phyloP scores from a whole-genome alignment of 1,140 invertebrate genomes.

The Bursaphelenchus mucronatus region DNA sequence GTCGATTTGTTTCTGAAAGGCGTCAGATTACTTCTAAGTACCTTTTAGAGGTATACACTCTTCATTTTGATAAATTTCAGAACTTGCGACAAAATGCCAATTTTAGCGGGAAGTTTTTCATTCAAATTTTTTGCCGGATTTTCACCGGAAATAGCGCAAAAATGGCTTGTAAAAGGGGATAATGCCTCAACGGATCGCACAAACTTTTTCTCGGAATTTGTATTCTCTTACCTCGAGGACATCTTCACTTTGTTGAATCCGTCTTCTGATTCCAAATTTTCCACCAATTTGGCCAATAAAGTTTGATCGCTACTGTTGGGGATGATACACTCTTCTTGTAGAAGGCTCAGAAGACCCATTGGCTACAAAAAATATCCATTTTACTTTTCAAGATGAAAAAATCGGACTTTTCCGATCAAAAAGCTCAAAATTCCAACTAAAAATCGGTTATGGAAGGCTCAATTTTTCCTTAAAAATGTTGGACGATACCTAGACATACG shows the following conservation, averaged over 20 bases:
- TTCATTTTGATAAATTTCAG: too few species aligned
- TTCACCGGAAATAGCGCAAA: too few species aligned
- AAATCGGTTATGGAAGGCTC: constrained; percentile 4
- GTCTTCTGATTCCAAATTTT: constrained; percentile 29
- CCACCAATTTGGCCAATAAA: constrained; percentile 85
- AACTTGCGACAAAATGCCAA: constrained; percentile 66
- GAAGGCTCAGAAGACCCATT: constrained; percentile 98
- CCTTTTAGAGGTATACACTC: too few species aligned
- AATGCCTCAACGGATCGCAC: too few species aligned
- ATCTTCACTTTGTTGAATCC: constrained; percentile 42
- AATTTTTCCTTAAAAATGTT: too few species aligned
- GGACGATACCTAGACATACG: background rate
- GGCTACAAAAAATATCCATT: constrained; percentile 68
- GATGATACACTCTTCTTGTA: constrained; percentile 99
- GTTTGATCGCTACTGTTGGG: constrained; percentile 96
- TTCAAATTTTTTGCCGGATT: too few species aligned
- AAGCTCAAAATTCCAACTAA: background rate
- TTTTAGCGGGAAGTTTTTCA: constrained; percentile 68
- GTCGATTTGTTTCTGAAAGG: constrained; percentile 69
- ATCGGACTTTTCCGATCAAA: constrained; percentile 4
- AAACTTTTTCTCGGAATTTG: too few species aligned
- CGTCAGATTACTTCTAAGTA: too few species aligned
- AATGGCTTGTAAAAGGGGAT: too few species aligned
- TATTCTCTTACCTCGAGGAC: constrained; percentile 63
- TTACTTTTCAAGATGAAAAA: too few species aligned